phyloP scores from a whole-genome alignment of 2,888 invertebrate species.

The Suillia variegata region DNA sequence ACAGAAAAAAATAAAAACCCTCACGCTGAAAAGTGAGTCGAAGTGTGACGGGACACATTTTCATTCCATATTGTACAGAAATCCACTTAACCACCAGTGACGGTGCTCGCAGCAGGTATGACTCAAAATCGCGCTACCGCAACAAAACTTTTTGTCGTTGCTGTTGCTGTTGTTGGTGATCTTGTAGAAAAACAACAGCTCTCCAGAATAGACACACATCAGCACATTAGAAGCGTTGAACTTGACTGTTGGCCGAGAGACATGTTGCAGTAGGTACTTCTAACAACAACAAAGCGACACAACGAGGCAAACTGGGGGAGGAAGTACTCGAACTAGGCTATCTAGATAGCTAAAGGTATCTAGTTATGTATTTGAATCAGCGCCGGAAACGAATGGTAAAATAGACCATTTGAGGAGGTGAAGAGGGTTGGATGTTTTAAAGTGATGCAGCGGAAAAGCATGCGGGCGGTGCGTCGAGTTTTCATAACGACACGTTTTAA shows the following conservation, averaged over 20 bases:
- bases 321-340: neutral
- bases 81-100: neutral
- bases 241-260: constrained; percentile 36
- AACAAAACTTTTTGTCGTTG: constrained; percentile 22
- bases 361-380: too few relatives aligned
- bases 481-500: neutral
- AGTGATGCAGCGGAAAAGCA: too few relatives aligned
- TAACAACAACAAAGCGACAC: too few relatives aligned
- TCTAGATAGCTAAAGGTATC: too few relatives aligned
- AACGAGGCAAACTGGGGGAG: constrained; percentile 3
- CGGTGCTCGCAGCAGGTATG: constrained; percentile 8
- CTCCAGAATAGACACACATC: too few relatives aligned
- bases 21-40: constrained; percentile 19
- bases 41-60: constrained; percentile 22
- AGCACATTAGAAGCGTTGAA: constrained; percentile 36
- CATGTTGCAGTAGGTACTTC: too few relatives aligned
- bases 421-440: too few relatives aligned
- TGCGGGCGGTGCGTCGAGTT: too few relatives aligned
- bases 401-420: too few relatives aligned
- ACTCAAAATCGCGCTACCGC: constrained; percentile 32
- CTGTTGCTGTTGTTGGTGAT: constrained; percentile 14
- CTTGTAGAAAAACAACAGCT: constrained; percentile 11
- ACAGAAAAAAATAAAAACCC: constrained; percentile 10
- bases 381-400: too few relatives aligned
- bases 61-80: neutral